These are phyloP conservation scores for Grammomys dolichurus DNA, from an alignment of 2,113 vertebrate species.

Conservation along the genomic window DNA sequence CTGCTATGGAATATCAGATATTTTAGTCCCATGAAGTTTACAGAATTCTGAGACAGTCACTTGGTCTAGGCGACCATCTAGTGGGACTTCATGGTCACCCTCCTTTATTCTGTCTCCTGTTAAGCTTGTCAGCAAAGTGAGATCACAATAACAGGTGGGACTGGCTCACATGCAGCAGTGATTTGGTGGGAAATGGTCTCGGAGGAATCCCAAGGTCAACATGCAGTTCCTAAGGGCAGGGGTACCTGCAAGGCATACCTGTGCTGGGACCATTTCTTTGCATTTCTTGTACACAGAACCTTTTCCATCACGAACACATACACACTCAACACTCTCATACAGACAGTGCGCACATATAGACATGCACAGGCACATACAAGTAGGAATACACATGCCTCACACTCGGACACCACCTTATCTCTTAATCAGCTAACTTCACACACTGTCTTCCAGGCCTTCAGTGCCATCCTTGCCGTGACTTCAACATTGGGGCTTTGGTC, in stretches of 20 bases:
- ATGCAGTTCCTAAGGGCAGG: neutral
- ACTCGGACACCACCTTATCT: neutral
- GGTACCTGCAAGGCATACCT: too few species aligned
- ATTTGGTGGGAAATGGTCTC: neutral
- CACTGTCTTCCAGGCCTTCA: neutral
- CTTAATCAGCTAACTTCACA: neutral
- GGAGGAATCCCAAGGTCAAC: neutral
- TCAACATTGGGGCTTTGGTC: neutral
- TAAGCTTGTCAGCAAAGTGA: neutral
- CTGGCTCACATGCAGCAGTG: neutral
- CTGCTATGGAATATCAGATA: neutral
- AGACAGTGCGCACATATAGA: neutral
- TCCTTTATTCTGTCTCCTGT: neutral
- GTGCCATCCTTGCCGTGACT: neutral
- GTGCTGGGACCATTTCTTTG: neutral
- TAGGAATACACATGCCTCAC: neutral
- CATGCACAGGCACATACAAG: neutral
- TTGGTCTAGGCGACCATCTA: neutral
- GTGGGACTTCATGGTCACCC: neutral
- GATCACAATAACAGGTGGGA: neutral
- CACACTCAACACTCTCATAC: neutral
- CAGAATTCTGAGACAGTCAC: neutral
- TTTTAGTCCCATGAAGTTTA: neutral
- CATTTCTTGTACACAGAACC: neutral
- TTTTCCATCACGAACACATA: neutral